These are phyloP conservation scores for Sminthurinus aureus DNA, from an alignment of 2,888 invertebrate species.

Conservation along the genomic window DNA sequence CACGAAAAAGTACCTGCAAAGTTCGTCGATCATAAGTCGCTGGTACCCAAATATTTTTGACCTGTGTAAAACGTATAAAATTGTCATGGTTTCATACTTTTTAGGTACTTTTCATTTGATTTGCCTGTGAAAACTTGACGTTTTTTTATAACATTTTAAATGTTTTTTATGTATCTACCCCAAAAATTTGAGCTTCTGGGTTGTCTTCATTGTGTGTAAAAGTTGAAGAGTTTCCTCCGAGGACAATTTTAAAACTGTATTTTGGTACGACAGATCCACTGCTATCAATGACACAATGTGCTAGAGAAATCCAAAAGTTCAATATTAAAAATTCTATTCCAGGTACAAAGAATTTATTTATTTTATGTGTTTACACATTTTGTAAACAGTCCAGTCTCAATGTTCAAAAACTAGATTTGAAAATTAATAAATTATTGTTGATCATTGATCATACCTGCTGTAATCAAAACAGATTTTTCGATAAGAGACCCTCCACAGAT, in stretches of 20 bases:
- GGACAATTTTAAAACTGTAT: slow-evolving; percentile 36
- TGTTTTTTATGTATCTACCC: slow-evolving; percentile 21
- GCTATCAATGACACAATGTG: slow-evolving; percentile 43
- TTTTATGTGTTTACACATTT: too few relatives aligned
- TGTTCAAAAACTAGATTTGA: too few relatives aligned
- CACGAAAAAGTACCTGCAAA: too few relatives aligned
- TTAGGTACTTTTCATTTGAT: neutral
- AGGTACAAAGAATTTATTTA: too few relatives aligned
- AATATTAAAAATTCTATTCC: too few relatives aligned
- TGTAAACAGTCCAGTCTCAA: too few relatives aligned
- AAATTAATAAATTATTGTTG: too few relatives aligned
- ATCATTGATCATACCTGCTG: slow-evolving; percentile 2
- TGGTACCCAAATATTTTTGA: slow-evolving; percentile 39
- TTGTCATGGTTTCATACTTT: too few relatives aligned
- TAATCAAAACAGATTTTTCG: slow-evolving; percentile 35
- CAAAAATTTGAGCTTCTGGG: slow-evolving; percentile 35
- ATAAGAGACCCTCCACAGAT: slow-evolving; percentile 46
- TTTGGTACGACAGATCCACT: slow-evolving; percentile 23
- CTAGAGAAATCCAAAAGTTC: too few relatives aligned
- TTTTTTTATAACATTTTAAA: neutral
- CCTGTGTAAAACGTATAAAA: too few relatives aligned
- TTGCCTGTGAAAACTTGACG: neutral
- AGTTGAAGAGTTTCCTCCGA: slow-evolving; percentile 40
- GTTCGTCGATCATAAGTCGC: slow-evolving; percentile 44
- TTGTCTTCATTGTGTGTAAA: neutral